Evolutionary conservation across 2,113 vertebrate genomes (phyloP), one percentile per base, ranked within the genome.

Genomic region (Loxodonta africana): DNA sequence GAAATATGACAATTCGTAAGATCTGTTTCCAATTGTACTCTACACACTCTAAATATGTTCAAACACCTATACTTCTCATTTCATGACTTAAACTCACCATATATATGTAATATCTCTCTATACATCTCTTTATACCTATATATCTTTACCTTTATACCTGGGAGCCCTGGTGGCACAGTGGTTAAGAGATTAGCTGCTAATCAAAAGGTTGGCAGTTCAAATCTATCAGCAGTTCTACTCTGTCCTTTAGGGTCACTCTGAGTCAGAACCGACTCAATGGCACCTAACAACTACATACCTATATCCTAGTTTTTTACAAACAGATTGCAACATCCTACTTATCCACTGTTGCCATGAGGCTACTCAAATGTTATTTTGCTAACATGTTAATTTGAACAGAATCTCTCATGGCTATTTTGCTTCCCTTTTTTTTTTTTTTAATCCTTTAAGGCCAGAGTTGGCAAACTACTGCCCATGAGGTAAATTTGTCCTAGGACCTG

Each of bases 371-470:
- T 84, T 92, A 74, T 53, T 80, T 92, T 92, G 60, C 12, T 65
- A 81, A 81, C 12, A 71, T 33, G 74, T 81, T 84, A 76, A 95
- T 93, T 88, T 92, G 57, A 86, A 87, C 30, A 86, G 28, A 46
- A n/a, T 92, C 63, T 91, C 60, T 65, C 65, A 88, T 73, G 46
- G 23, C 21, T 95, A 78, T 92, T 89, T 62, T 93, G 46, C 25
- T 87, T 96, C 76, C 48, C 69, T 53, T 53, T 53, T 53, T 53
- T 53, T 53, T 53, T 53, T 53, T 53, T 53, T 53, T 89, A 90
- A 90, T 82, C 88, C 48, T 96, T 86, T 94, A 91, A 95, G 80
- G 65, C 4, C 1, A 53, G 48, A 62, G 57, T 92, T 67, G 91
- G 41, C 25, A 65, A 84, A 78, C 20, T 37, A 53, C 11, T 86